phyloP scores from a whole-genome alignment of 2,797 vertebrate species.

The Notoglanidium macrostoma region DNA sequence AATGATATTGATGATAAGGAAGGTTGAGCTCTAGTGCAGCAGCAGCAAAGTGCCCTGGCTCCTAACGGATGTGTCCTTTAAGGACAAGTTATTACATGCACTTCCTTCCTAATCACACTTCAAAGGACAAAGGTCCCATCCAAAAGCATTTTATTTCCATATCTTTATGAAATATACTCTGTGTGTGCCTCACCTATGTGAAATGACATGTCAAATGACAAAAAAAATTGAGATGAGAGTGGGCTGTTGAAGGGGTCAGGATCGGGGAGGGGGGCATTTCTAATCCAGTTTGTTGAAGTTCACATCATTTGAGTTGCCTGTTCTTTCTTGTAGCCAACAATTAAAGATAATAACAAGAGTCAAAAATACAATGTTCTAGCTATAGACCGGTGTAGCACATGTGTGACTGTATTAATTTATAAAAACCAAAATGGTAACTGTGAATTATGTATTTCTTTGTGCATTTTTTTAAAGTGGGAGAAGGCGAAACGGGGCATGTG shows the following conservation, averaged over 20 bases:
- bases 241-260: conserved; percentile 43
- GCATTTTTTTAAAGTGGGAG: conserved; percentile 75
- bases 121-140: conserved; percentile 62
- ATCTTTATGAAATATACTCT: conserved; percentile 83
- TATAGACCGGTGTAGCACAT: conserved; percentile 87
- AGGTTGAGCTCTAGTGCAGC: conserved; percentile 67
- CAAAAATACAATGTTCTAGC: conserved; percentile 85
- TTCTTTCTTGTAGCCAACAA: conserved; percentile 86
- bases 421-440: conserved; percentile 88
- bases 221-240: conserved; percentile 58
- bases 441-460: conserved; percentile 88
- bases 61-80: conserved; percentile 69
- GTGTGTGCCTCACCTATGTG: conserved; percentile 84
- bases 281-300: conserved; percentile 75
- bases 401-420: conserved; percentile 90
- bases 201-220: conserved; percentile 75
- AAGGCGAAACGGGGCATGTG: conserved; percentile 67
- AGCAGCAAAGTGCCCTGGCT: conserved; percentile 67
- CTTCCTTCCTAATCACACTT: conserved; percentile 72
- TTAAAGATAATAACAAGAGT: conserved; percentile 81
- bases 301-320: conserved; percentile 83
- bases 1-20: conserved; percentile 39
- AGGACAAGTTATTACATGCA: conserved; percentile 77
- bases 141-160: conserved; percentile 67
- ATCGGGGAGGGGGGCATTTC: conserved; percentile 64